Evolutionary conservation across 1,140 invertebrate genomes (phyloP).

Genomic region (Limonius californicus): DNA sequence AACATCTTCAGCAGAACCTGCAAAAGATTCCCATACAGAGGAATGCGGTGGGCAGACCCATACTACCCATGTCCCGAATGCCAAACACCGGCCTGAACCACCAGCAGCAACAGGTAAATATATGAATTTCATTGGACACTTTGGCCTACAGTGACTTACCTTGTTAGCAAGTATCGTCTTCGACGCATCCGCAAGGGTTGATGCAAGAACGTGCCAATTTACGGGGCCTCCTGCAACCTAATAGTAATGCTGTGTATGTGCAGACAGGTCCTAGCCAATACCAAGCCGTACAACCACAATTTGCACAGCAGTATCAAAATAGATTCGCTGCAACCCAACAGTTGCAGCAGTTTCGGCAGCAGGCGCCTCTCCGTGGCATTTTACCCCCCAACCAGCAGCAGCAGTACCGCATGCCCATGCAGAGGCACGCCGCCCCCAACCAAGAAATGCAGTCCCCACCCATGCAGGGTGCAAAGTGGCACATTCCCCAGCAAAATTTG

Average conservation of each 20-base stretch:
- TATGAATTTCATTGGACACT: background rate
- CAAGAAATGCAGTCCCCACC: constrained; percentile 29
- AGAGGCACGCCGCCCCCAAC: constrained; percentile 23
- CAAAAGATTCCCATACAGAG: constrained; percentile 7
- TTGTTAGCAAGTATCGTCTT: constrained; percentile 40
- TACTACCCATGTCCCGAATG: background rate
- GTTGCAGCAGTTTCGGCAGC: constrained; percentile 25
- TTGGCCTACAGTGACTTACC: background rate
- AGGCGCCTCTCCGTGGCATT: constrained; percentile 15
- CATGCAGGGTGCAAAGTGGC: constrained; percentile 54
- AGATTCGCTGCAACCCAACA: constrained; percentile 33
- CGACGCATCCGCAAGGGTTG: constrained; percentile 46
- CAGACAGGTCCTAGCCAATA: constrained; percentile 45
- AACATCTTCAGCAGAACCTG: constrained; percentile 26
- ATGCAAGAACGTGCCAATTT: constrained; percentile 41
- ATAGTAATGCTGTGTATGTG: constrained; percentile 41
- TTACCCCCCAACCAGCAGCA: constrained; percentile 25
- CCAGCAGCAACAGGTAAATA: constrained; percentile 34
- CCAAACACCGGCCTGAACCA: constrained; percentile 33
- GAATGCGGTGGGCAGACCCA: background rate
- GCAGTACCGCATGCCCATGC: constrained; percentile 21
- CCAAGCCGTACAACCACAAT: constrained; percentile 44
- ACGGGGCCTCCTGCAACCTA: constrained; percentile 42
- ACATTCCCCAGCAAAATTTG: constrained; percentile 55
- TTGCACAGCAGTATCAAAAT: constrained; percentile 40